phyloP scores from a whole-genome alignment of 30 jellyfish, hydroid and myxozoan genomes.

The Cassiopea xamachana region DNA sequence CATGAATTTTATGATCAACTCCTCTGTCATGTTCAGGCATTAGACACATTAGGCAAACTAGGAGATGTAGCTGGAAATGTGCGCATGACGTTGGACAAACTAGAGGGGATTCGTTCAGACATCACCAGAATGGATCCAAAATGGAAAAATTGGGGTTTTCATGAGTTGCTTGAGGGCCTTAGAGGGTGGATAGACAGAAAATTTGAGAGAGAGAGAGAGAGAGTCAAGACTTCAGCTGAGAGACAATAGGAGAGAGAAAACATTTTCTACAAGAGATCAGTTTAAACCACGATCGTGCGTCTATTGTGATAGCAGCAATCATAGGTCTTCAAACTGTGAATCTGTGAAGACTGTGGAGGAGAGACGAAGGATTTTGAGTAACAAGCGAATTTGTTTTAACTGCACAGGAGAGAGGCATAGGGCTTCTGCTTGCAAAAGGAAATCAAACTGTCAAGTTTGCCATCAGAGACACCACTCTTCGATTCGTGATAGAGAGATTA shows the following conservation, averaged over 20 bases:
- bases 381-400: constrained; percentile 60
- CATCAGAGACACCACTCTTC: constrained; percentile 79
- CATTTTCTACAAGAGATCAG: constrained; percentile 31
- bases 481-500: constrained; percentile 43
- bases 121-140: constrained; percentile 44
- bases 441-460: constrained; percentile 52
- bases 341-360: constrained; percentile 36
- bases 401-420: constrained; percentile 69
- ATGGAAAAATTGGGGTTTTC: constrained; percentile 74
- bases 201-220: constrained; percentile 34
- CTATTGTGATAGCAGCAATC: constrained; percentile 55
- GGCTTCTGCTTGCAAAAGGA: constrained; percentile 66
- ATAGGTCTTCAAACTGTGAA: constrained; percentile 62
- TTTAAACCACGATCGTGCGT: constrained; percentile 25
- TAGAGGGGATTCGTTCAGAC: constrained; percentile 61
- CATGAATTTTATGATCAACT: constrained; percentile 73
- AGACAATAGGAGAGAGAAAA: constrained; percentile 42
- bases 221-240: constrained; percentile 14
- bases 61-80: constrained; percentile 58
- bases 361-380: constrained; percentile 32
- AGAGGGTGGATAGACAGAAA: constrained; percentile 65
- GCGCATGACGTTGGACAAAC: constrained; percentile 67
- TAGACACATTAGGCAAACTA: constrained; percentile 64
- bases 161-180: constrained; percentile 55
- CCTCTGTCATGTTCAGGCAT: constrained; percentile 65